Evolutionary conservation across 2,797 vertebrate genomes (phyloP), one percentile per base, ranked within the genome.

Genomic region (Mus minutoides): DNA sequence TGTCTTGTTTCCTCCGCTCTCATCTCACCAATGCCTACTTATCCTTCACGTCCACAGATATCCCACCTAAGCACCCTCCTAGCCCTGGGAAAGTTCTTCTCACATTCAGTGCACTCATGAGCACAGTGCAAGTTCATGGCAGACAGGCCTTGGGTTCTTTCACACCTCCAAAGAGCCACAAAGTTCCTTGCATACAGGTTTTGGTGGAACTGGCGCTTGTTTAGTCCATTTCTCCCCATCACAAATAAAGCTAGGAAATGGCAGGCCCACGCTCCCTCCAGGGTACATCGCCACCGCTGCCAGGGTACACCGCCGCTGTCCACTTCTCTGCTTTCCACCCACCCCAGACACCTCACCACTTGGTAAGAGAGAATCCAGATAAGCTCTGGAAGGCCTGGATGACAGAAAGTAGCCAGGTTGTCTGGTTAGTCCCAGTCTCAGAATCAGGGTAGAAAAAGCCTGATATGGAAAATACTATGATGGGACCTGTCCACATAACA

Each of bases 381-480:
- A 62, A 75, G 71, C 54, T 64, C 71, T 60, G 29, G 43, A 73
- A 87, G 37, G 71, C 52, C 46, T 46, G 12, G 0, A 29, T 52
- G 29, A 86, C 64, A 6, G 60, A 17, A 64, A 77, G 69, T 12
- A 75, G 83, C 43, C 90, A 77, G 90, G 84, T 37, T 76, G 89
- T 49, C 96, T 12, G 0, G 94, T 85, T 83, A 80, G 83, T 96
- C 90, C 85, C 24, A 4, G 67, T 62, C 82, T 49, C 77, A 77
- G 67, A 91, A 46, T 71, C 43, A 54, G 67, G 58, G 75, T 87
- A 93, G 76, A 78, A 78, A 93, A 82, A 69, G 71, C 29, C 46
- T 14, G 67, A 49, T 13, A 8, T n/a, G 52, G 29, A 37, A 22
- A 16, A 71, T 3, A 22, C 69, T 75, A 40, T 19, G 76, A 86